phyloP scores from a whole-genome alignment of 2,113 vertebrate species.

The Oreotragus oreotragus region DNA sequence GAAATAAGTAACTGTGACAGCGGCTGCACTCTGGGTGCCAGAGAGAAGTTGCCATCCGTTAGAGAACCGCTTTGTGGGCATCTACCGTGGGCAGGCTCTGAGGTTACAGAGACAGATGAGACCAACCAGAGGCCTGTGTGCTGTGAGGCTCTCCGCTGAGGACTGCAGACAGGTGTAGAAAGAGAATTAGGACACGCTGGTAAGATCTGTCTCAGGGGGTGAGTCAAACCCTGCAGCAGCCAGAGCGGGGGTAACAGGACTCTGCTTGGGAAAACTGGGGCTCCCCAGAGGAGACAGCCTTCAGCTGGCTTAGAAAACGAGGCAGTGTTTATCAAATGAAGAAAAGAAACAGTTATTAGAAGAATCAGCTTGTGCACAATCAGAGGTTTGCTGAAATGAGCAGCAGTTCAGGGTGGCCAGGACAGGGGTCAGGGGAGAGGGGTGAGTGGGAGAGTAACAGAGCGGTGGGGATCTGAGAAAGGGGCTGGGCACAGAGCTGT shows the following conservation, averaged over 20 bases:
- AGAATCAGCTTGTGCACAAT: not conserved
- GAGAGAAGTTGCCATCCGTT: not conserved
- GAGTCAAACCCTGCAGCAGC: not conserved
- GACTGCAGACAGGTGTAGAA: not conserved
- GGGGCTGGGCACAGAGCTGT: not conserved
- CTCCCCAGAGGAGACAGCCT: not conserved
- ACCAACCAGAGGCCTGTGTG: not conserved
- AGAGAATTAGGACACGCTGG: not conserved
- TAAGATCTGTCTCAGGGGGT: not conserved
- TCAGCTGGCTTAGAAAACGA: not conserved
- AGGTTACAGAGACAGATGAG: not conserved
- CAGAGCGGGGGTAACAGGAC: not conserved
- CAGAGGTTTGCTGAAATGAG: not conserved
- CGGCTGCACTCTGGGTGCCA: not conserved
- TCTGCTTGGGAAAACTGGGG: not conserved
- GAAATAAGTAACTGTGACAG: not conserved
- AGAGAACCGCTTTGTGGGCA: not conserved
- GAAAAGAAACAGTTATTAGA: not conserved
- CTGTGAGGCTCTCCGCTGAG: not conserved
- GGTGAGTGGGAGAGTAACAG: not conserved
- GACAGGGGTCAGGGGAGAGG: rapidly evolving
- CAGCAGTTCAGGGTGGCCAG: not conserved
- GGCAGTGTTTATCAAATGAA: not conserved
- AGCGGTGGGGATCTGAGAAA: not conserved
- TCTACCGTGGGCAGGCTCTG: not conserved